Conservation (phyloP, 2,888 invertebrate species). For the Dicyrtoma fusca region DNA sequence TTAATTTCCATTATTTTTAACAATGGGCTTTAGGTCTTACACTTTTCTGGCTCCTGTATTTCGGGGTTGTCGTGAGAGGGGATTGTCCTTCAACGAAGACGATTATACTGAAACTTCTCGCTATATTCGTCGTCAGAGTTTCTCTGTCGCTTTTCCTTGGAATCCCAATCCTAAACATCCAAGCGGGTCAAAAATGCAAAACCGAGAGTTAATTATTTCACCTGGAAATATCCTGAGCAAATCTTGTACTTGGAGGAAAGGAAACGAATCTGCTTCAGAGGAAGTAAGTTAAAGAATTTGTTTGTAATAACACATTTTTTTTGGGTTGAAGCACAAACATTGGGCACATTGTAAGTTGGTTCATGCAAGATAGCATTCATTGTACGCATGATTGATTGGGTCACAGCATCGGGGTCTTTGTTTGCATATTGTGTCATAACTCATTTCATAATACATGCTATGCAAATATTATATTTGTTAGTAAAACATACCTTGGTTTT, state of each 20-base stretch:
- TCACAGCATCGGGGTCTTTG: background rate
- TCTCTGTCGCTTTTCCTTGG: background rate
- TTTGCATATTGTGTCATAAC: background rate
- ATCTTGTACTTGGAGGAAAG: slow-evolving; percentile 49
- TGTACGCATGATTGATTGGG: too few relatives aligned
- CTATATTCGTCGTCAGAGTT: slow-evolving; percentile 10
- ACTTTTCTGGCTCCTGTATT: slow-evolving; percentile 24
- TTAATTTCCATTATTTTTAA: too few relatives aligned
- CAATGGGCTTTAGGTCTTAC: slow-evolving; percentile 32
- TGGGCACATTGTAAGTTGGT: too few relatives aligned
- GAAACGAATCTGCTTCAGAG: slow-evolving; percentile 50
- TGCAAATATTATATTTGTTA: background rate
- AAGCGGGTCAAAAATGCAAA: slow-evolving; percentile 18
- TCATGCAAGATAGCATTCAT: too few relatives aligned
- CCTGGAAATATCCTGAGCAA: slow-evolving; percentile 54
- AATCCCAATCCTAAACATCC: too few relatives aligned
- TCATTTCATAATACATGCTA: background rate
- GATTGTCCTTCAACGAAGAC: slow-evolving; percentile 25
- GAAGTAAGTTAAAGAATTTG: slow-evolving; percentile 46
- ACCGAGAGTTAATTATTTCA: slow-evolving; percentile 39
- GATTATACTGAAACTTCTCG: slow-evolving; percentile 1
- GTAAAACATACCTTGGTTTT: slow-evolving; percentile 10
- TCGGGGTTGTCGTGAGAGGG: background rate
- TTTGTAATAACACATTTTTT: background rate
- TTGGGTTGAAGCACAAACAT: too few relatives aligned